Base-by-base conservation (phyloP, 2,113 vertebrate genomes). In the Corythornis madagascariensis region DNA sequence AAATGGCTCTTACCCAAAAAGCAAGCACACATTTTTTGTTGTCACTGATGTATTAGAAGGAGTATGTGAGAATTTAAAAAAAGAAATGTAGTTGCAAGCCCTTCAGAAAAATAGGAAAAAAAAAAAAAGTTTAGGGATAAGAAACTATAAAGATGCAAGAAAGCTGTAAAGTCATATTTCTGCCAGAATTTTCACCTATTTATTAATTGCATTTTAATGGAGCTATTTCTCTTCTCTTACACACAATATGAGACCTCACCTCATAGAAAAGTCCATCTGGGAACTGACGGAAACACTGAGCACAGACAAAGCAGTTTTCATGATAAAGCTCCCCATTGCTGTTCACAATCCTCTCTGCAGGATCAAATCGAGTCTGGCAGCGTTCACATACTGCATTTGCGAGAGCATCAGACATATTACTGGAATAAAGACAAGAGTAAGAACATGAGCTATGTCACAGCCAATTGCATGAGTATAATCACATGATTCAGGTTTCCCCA, bases 181-280 rank as follows among this genome's bases (percentile, higher is more conserved):
- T 64, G 53, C 2, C 48, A 52, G 16, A 83, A 60, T 55, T 35
- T 45, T 64, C 63, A 59, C 8, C 25, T 31, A n/a, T 56, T n/a
- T 56, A 60, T 72, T 55, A 50, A 56, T 84, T 33, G 13, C 28
- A 29, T 61, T 65, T 81, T 24, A 73, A 61, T 24, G 19, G 10
- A 75, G 40, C 11, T 57, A 18, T 24, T 77, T 85, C 19, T 87
- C 31, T 28, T 70, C 22, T 38, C n/a, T 92, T 56, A 35, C 25
- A 53, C 28, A 7, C 20, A 38, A 66, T 7, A 6, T 20, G 38
- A 14, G 10, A 45, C 20, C 96, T 97, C 82, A 98, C 98, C 97
- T 98, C 98, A 10, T 98, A 98, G 50, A 98, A 98, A 85, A 98
- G 98, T 19, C 98, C 98, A 40, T 98, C 97, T 0, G 98, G 98